Conservation (phyloP, 2,888 invertebrate genomes). For the Polydrusus pterygomalis region DNA sequence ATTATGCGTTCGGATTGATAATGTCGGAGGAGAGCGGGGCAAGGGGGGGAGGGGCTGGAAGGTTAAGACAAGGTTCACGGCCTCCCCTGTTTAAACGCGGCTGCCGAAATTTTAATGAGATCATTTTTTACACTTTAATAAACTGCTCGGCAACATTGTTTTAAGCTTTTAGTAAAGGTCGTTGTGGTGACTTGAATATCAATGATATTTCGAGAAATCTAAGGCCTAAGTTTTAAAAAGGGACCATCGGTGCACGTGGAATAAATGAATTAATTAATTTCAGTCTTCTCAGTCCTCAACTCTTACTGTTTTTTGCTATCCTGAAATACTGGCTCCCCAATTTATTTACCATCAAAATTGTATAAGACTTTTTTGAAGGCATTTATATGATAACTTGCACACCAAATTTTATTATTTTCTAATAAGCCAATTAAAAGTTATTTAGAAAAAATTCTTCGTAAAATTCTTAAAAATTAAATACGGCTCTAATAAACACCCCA, state of each 20-base stretch:
- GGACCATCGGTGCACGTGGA: background rate
- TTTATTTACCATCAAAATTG: no score
- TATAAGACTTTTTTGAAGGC: no score
- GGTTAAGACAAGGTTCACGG: no score
- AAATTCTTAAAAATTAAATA: no score
- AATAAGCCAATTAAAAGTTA: no score
- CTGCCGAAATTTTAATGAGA: constrained; percentile 53
- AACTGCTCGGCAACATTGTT: constrained; percentile 39
- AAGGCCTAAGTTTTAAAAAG: constrained; percentile 4
- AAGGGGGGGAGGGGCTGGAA: no score
- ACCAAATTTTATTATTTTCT: no score
- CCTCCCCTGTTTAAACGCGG: constrained; percentile 29
- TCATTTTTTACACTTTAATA: constrained; percentile 47
- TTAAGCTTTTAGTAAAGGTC: constrained; percentile 43
- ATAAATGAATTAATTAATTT: background rate
- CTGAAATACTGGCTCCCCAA: no score
- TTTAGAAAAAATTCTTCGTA: no score
- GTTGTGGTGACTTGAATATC: constrained; percentile 29
- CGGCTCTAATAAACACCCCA: no score
- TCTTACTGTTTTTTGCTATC: background rate
- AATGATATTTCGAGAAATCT: background rate
- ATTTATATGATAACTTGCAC: no score
- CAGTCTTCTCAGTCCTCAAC: background rate
- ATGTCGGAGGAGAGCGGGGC: constrained; percentile 23
- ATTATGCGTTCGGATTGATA: constrained; percentile 55